Percentiles rank a stretch among this genome's conserved stretches.
Conservation (phyloP, 1,140 invertebrate genomes). For the Globodera ellingtonae region DNA sequence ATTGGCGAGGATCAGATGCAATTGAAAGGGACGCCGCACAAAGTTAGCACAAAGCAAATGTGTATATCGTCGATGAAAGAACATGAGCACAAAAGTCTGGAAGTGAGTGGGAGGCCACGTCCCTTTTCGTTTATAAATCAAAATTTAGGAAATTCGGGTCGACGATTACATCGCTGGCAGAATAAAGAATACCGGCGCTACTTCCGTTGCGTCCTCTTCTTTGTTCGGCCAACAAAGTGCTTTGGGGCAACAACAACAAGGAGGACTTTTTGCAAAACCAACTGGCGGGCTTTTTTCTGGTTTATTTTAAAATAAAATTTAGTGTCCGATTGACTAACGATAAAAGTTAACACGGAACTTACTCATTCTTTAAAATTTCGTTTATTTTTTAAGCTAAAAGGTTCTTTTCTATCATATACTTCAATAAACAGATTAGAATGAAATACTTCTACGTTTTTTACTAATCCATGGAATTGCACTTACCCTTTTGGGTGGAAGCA, state of each 20-base stretch:
- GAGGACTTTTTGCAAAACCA: conserved; percentile 21
- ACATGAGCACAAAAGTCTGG: conserved; percentile 44
- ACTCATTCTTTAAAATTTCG: no score
- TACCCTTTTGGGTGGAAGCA: background rate
- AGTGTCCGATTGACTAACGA: background rate
- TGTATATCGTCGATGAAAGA: conserved; percentile 48
- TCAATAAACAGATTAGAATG: no score
- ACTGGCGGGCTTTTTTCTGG: conserved; percentile 12
- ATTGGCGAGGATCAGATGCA: conserved; percentile 38
- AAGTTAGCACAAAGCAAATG: conserved; percentile 44
- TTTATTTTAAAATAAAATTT: background rate
- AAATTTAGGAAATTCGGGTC: conserved; percentile 36
- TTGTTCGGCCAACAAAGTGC: conserved; percentile 5
- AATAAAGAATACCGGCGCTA: conserved; percentile 3
- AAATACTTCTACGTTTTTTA: no score
- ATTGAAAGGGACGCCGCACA: conserved; percentile 24
- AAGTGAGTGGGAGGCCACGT: conserved; percentile 9
- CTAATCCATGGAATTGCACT: no score
- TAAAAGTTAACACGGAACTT: no score
- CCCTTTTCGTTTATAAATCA: conserved; percentile 1
- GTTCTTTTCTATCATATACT: no score
- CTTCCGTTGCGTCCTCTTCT: conserved; percentile 14
- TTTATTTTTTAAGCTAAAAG: no score
- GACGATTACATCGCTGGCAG: conserved; percentile 34
- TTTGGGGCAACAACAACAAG: conserved; percentile 13